These are phyloP conservation scores for Limnephilus rhombicus DNA, from an alignment of 2,888 invertebrate species.

Conservation along the genomic window DNA sequence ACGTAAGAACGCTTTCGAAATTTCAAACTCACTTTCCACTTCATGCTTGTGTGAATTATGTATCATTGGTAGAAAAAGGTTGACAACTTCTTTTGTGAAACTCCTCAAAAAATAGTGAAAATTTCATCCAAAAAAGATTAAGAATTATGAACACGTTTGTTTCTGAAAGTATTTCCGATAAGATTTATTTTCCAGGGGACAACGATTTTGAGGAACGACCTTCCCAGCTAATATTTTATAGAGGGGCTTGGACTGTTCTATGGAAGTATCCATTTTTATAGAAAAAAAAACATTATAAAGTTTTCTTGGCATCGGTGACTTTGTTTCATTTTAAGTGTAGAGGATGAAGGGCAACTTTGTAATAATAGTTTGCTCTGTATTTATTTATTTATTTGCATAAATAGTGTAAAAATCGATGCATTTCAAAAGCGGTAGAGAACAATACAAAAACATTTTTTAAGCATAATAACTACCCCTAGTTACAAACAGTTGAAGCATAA, in stretches of 20 bases:
- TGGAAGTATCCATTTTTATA: conserved; percentile 51
- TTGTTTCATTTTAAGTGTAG: neutral
- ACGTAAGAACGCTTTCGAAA: too few relatives aligned
- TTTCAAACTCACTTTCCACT: too few relatives aligned
- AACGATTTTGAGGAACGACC: conserved; percentile 34
- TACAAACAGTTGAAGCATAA: too few relatives aligned
- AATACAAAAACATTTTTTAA: too few relatives aligned
- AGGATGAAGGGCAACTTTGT: neutral
- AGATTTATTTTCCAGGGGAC: neutral
- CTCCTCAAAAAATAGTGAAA: neutral
- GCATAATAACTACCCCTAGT: too few relatives aligned
- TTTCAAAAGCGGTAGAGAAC: too few relatives aligned
- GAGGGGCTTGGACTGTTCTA: conserved; percentile 47
- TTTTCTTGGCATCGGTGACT: conserved; percentile 51
- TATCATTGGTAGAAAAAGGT: neutral
- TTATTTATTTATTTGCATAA: too few relatives aligned
- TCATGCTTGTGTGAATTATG: neutral
- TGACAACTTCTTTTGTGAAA: neutral
- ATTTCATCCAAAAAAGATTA: neutral
- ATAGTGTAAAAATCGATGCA: too few relatives aligned
- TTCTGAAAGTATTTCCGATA: neutral
- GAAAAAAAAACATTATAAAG: conserved; percentile 39
- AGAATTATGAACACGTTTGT: neutral
- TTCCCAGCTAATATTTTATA: conserved; percentile 47
- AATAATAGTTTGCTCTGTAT: too few relatives aligned